phyloP scores from a whole-genome alignment of 64 coral and sea anemone species.

The Orbicella faveolata region DNA sequence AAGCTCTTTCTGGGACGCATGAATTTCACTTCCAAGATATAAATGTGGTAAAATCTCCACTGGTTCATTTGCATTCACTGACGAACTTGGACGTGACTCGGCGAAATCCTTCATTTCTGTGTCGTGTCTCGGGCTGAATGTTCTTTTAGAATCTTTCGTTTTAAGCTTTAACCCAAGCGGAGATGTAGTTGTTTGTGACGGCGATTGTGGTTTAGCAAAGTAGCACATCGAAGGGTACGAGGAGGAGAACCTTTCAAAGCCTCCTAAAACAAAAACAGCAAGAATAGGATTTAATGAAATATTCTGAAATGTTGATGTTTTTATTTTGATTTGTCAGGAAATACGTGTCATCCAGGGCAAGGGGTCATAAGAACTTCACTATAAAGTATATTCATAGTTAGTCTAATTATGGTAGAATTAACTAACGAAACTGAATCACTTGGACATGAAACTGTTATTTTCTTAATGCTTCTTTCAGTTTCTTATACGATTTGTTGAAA shows the following conservation, averaged over 20 bases:
- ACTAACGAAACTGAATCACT: no score
- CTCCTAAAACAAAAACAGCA: constrained; percentile 55
- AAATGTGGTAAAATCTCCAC: constrained; percentile 89
- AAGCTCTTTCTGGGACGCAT: constrained; percentile 77
- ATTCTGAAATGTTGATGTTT: background rate
- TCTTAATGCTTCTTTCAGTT: no score
- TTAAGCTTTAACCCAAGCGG: constrained; percentile 78
- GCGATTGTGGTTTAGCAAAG: constrained; percentile 53
- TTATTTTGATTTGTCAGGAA: no score
- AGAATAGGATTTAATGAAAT: background rate
- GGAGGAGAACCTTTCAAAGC: constrained; percentile 71
- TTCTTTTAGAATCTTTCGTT: constrained; percentile 41
- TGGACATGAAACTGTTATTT: no score
- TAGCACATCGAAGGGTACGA: constrained; percentile 84
- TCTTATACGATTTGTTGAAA: no score
- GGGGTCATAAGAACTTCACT: no score
- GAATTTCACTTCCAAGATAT: constrained; percentile 86
- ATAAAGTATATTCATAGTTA: no score
- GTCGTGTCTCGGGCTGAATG: constrained; percentile 49
- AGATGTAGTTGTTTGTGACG: constrained; percentile 38
- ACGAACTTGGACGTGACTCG: constrained; percentile 41
- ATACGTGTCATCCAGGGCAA: no score
- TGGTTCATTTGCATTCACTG: constrained; percentile 56
- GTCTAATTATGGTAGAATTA: no score
- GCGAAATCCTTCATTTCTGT: constrained; percentile 46